A percentile compares a stretch with the other conserved stretches of the same genome.
Evolutionary conservation across 1,140 invertebrate species (phyloP).

Genomic region (Nasonia longicornis): DNA sequence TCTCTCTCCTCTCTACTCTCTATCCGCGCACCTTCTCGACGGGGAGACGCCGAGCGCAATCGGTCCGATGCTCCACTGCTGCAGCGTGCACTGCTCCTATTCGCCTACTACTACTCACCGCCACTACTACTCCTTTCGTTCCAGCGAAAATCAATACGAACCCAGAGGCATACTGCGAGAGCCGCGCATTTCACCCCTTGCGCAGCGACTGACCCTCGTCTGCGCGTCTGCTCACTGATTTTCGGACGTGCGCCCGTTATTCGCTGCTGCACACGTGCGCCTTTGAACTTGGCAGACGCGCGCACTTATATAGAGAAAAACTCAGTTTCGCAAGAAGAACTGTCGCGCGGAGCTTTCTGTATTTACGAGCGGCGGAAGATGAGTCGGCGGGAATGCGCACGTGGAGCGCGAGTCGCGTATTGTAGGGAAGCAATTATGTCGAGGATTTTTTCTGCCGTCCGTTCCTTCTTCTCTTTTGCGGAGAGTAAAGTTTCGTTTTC

Average conservation of each 20-base stretch:
- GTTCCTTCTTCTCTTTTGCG: neutral
- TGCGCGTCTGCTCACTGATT: neutral
- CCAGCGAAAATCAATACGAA: neutral
- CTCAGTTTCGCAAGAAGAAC: neutral
- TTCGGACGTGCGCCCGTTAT: neutral
- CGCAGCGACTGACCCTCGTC: neutral
- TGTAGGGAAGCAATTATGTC: constrained; percentile 10
- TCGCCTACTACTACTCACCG: neutral
- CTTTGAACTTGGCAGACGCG: constrained; percentile 10
- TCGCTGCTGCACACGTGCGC: neutral
- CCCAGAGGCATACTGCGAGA: neutral
- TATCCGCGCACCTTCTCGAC: neutral
- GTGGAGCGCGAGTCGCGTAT: too few species aligned
- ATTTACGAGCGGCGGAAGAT: neutral
- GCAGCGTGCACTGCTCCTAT: neutral
- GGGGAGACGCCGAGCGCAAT: neutral
- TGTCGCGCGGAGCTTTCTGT: neutral
- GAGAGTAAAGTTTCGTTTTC: neutral
- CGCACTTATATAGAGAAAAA: too few species aligned
- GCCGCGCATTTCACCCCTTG: neutral
- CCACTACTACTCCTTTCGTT: neutral
- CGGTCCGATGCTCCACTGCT: neutral
- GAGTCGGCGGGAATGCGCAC: neutral
- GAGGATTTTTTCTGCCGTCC: neutral
- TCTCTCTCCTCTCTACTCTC: neutral